Evolutionary conservation across 2,888 invertebrate genomes (phyloP), one percentile per base, ranked within the genome.

Genomic region (Agrochola lychnidis): DNA sequence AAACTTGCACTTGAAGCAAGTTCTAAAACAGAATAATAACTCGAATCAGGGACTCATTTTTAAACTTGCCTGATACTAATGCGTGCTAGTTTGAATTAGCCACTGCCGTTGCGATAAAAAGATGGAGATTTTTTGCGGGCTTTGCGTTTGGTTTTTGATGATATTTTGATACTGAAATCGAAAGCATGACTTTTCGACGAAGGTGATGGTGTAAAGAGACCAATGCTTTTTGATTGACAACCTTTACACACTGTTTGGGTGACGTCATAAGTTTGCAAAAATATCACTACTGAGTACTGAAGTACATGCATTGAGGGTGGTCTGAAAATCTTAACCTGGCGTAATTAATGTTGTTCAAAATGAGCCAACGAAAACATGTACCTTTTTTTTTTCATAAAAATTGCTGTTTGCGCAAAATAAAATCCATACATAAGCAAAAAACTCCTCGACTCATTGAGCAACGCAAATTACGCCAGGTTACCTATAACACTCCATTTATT

Each of bases 401-500:
- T 6, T 25, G 16, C 0, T 10, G n/a, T 25, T 51, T 4, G 42
- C 0, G 0, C 19, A 22, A 73, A 48, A 22, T 6, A 40, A 40
- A 70, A 16, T 36, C 22, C 4, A 10, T 36, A 53, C 3, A 6
- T n/a, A 68, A 36, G 5, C 14, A 36, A 25, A 67, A 66, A 30
- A 36, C 16, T 68, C 4, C 6, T 68, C 1, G 6, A 40, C 12
- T 56, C 68, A 19, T 40, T 78, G 51, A 42, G 22, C 25, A 42
- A 36, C 25, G 36, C 3, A 64, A n/a, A n/a, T 72, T 45, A 79
- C 10, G 19, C 2, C 51, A 64, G 16, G 22, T 71, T 71, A 64
- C 63, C 9, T 59, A n/a, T 72, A 78, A 79, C 79, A 72, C 72
- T 78, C 73, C 61, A 78, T 78, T 72, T 53, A 73, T 61, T 66